Evolutionary conservation across 2,797 vertebrate genomes (phyloP).

Genomic region (Nyctibius grandis): DNA sequence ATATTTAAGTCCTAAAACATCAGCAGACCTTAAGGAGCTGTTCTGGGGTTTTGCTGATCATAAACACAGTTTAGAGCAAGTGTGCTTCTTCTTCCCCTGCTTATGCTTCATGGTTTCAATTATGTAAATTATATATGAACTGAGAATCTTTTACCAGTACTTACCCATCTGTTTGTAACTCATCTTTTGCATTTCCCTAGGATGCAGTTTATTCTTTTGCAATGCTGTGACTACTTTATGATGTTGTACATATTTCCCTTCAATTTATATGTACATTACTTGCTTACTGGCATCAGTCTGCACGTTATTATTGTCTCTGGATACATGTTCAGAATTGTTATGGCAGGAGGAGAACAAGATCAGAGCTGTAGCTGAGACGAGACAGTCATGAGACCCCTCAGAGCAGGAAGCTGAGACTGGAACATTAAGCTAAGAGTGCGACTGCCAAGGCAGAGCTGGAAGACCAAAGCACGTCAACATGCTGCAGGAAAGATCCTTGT

Average conservation of each 20-base stretch:
- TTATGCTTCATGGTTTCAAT: not conserved
- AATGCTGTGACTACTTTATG: not conserved
- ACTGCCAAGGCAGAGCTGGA: not conserved
- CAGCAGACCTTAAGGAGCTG: not conserved
- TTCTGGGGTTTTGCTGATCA: not conserved
- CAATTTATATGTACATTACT: not conserved
- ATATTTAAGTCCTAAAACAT: not conserved
- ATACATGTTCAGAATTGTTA: not conserved
- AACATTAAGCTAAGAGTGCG: not conserved
- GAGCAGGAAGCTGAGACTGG: not conserved
- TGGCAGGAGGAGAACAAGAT: not conserved
- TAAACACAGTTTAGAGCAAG: not conserved
- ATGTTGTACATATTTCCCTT: not conserved
- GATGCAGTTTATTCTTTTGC: not conserved
- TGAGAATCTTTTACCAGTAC: not conserved
- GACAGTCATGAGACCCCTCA: not conserved
- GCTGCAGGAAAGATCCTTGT: not conserved
- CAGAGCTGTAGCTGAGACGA: not conserved
- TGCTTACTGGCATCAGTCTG: not conserved
- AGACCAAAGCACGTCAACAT: accelerated
- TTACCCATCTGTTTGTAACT: not conserved
- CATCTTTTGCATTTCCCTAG: not conserved
- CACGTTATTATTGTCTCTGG: not conserved
- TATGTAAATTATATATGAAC: not conserved
- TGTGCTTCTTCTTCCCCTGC: not conserved